A percentile compares a stretch with the other conserved stretches of the same genome.
Conservation (phyloP, 2,888 invertebrate species). For the Rambutsinella grinnellia region DNA sequence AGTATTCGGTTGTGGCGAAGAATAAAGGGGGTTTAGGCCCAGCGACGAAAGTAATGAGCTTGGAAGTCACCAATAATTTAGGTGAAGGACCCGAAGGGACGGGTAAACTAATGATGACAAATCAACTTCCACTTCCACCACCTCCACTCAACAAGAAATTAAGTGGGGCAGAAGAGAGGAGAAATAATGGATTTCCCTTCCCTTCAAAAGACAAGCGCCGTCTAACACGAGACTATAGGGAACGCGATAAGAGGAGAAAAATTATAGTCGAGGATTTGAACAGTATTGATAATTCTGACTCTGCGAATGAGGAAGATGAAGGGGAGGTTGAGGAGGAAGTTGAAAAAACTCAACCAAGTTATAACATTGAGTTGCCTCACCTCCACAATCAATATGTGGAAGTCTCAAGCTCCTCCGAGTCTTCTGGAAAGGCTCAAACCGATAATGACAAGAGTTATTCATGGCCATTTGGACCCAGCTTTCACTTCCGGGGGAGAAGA, state of each 20-base stretch:
- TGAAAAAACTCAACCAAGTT: background rate
- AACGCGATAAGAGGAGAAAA: background rate
- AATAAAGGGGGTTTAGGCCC: background rate
- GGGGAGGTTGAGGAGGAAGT: background rate
- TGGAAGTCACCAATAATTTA: constrained; percentile 12
- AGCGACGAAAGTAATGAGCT: constrained; percentile 20
- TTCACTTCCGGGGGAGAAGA: constrained; percentile 9
- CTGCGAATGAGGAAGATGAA: background rate
- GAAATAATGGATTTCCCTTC: background rate
- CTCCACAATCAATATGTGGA: background rate
- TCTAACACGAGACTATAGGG: background rate
- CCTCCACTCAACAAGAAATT: constrained; percentile 6
- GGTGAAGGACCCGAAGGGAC: background rate
- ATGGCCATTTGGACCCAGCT: constrained; percentile 16
- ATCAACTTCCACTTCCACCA: background rate
- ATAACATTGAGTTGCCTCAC: background rate
- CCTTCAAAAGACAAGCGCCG: background rate
- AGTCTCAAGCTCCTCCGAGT: background rate
- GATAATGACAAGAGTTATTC: background rate
- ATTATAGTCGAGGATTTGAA: background rate
- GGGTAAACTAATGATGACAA: too few relatives aligned
- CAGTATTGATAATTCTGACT: background rate
- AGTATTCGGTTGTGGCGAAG: constrained; percentile 28
- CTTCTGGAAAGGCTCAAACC: background rate
- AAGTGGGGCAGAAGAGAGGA: background rate